Evolutionary conservation across 2,797 vertebrate species (phyloP), one percentile per base, ranked within the genome.

Genomic region (Alca torda): DNA sequence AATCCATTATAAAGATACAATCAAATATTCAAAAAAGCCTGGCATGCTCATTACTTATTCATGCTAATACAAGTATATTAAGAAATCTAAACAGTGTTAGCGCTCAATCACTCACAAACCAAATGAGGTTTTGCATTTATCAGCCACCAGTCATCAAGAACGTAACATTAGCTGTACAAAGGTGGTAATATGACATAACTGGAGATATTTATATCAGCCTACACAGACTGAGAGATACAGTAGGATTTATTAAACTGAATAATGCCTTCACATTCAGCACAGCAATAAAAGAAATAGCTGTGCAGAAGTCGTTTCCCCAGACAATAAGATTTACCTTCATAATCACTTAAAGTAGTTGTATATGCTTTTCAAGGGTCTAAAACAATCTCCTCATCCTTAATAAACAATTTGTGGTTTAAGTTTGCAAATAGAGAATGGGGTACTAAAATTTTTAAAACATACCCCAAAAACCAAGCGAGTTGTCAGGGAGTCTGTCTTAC

Each of bases 21-120:
- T 99, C 99, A 99, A 99, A 99, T 99, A 99, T 99, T 99, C 99
- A 99, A 99, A 99, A 98, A 98, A 98, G 98, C 98, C 98, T 98
- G 98, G 98, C 98, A 98, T 96, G 92, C 98, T 99, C 98, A 99
- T 99, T 99, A 99, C 98, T 99, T 99, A 99, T 99, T 99, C 99
- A 99, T 99, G 99, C 98, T 99, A 99, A 99, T 99, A 99, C 98
- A 98, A 99, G 99, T 99, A 99, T 99, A 99, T 99, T 99, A 99
- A 99, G 99, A 99, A 99, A 99, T 98, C 99, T 99, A 99, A 99
- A 99, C 98, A 98, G 98, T 98, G 98, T 99, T 99, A 98, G 98
- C 96, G 94, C 98, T 99, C 99, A 99, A 99, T 99, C 99, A 99
- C 98, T 99, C 99, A 98, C 98, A 98, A 97, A 98, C 98, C 98